Evolutionary conservation across 1,140 invertebrate genomes (phyloP).

Genomic region (Drosophila malerkotliana): DNA sequence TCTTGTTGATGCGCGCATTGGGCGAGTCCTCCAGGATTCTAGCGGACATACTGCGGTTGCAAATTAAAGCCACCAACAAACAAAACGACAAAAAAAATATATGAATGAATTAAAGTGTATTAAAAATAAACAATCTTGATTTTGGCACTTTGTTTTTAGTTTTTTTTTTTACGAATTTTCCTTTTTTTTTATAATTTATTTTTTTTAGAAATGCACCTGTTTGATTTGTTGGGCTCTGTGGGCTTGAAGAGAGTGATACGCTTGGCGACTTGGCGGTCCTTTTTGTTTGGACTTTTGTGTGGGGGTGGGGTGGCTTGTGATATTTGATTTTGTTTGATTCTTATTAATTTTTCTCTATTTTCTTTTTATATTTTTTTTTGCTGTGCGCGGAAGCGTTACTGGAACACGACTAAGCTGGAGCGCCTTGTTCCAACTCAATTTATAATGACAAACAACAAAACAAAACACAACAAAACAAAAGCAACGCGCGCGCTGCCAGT

Average conservation of each 20-base stretch:
- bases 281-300: neutral
- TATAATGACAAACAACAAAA: slow-evolving; percentile 78
- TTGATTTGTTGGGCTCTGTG: slow-evolving; percentile 14
- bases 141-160: slow-evolving; percentile 23
- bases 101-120: slow-evolving; percentile 13
- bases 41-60: slow-evolving; percentile 71
- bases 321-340: neutral
- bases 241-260: neutral
- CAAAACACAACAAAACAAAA: slow-evolving; percentile 52
- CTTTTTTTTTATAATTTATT: neutral
- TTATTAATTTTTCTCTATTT: no score
- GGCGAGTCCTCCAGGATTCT: slow-evolving; percentile 84
- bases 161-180: neutral
- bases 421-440: slow-evolving; percentile 77
- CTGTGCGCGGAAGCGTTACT: slow-evolving; percentile 81
- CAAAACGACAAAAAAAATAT: slow-evolving; percentile 16
- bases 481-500: slow-evolving; percentile 18
- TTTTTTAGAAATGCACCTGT: slow-evolving; percentile 21
- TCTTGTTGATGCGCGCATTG: slow-evolving; percentile 87
- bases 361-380: slow-evolving; percentile 14
- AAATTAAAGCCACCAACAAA: slow-evolving; percentile 18
- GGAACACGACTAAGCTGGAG: slow-evolving; percentile 83
- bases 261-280: slow-evolving; percentile 11
- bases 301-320: neutral
- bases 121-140: slow-evolving; percentile 39